These are phyloP conservation scores for Phenacoccus solenopsis DNA, from an alignment of 1,140 invertebrate genomes.

Conservation along the genomic window DNA sequence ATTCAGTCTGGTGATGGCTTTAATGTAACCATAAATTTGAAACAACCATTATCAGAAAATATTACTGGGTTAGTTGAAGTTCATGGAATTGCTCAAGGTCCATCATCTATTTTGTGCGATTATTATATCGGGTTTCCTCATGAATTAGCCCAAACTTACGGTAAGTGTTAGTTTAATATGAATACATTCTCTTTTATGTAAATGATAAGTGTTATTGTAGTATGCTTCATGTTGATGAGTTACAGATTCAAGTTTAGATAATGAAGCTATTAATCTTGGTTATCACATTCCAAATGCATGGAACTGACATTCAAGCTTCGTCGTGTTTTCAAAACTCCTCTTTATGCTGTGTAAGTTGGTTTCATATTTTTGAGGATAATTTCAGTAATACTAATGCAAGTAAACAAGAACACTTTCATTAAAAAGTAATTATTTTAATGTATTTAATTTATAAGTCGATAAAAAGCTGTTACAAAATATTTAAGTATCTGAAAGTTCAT, in stretches of 20 bases:
- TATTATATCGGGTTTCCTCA: constrained; percentile 26
- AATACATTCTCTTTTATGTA: no score
- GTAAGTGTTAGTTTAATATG: constrained; percentile 21
- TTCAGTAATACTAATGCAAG: no score
- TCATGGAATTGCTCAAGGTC: constrained; percentile 29
- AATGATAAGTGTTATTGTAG: no score
- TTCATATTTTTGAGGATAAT: background rate
- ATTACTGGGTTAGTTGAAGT: constrained; percentile 29
- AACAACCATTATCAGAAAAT: constrained; percentile 26
- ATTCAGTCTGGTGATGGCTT: constrained; percentile 26
- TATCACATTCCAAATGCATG: background rate
- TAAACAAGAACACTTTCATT: background rate
- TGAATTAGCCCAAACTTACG: constrained; percentile 25
- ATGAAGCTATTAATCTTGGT: background rate
- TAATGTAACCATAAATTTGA: constrained; percentile 25
- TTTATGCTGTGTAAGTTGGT: background rate
- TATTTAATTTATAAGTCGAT: background rate
- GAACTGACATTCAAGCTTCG: background rate
- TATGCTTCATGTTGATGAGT: no score
- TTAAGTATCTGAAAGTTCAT: background rate
- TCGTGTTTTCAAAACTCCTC: background rate
- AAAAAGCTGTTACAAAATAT: background rate
- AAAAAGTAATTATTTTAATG: background rate
- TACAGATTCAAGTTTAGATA: background rate
- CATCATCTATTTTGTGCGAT: constrained; percentile 27